Percentiles rank a stretch among this genome's conserved stretches.
Conservation (phyloP, 2,888 invertebrate species). For the Mechanitis messenoides region DNA sequence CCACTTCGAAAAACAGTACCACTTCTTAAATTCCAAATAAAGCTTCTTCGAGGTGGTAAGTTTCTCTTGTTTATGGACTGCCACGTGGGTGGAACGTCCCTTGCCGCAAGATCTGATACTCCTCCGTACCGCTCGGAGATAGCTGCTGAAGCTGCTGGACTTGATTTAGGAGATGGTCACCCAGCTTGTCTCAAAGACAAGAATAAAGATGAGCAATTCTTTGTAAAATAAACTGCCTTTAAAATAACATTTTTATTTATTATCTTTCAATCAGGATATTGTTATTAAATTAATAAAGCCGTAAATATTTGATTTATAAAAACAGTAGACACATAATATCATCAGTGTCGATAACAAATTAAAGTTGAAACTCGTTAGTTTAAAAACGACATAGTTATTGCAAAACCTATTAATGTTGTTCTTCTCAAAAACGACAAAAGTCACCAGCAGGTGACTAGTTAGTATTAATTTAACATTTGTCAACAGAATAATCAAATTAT, state of each 20-base stretch:
- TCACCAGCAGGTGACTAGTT: too few relatives aligned
- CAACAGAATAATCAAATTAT: too few relatives aligned
- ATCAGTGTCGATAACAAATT: too few relatives aligned
- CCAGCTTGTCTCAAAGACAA: slow-evolving; percentile 42
- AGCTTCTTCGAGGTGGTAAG: slow-evolving; percentile 43
- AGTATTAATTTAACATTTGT: too few relatives aligned
- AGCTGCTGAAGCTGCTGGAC: slow-evolving; percentile 28
- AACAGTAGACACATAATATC: too few relatives aligned
- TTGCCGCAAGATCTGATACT: slow-evolving; percentile 29
- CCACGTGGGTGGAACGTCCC: slow-evolving; percentile 30
- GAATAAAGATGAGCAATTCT: slow-evolving; percentile 37
- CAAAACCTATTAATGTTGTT: too few relatives aligned
- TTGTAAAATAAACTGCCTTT: slow-evolving; percentile 24
- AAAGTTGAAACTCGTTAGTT: too few relatives aligned
- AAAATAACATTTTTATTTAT: not conserved
- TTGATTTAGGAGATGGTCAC: slow-evolving; percentile 43
- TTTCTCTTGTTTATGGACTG: slow-evolving; percentile 58
- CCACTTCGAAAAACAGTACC: slow-evolving; percentile 41
- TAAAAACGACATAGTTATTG: too few relatives aligned
- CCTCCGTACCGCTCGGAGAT: slow-evolving; percentile 43
- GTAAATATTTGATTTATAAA: too few relatives aligned
- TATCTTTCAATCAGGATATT: not conserved
- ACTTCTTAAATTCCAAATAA: slow-evolving; percentile 51
- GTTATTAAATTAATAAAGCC: too few relatives aligned
- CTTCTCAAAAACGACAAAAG: too few relatives aligned